A percentile compares a stretch with the other conserved stretches of the same genome.
These are phyloP conservation scores for Amblyopsis rosae DNA, from an alignment of 2,113 vertebrate genomes.

Conservation along the genomic window DNA sequence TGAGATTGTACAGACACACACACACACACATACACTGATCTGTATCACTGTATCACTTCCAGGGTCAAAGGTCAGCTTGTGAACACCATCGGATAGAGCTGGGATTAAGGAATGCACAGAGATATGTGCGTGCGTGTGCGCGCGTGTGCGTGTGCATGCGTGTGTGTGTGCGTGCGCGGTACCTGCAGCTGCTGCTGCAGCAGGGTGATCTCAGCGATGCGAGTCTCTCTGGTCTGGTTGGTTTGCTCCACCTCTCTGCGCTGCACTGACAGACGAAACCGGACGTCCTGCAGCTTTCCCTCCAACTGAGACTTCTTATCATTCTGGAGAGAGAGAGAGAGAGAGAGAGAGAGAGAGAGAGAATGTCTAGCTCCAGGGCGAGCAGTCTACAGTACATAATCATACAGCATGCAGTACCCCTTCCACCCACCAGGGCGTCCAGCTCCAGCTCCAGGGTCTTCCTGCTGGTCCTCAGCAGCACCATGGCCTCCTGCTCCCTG, in stretches of 20 bases:
- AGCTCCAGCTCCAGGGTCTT: conserved; percentile 97
- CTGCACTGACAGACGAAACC: conserved; percentile 89
- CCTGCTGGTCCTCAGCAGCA: conserved; percentile 94
- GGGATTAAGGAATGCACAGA: background rate
- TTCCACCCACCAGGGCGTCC: conserved; percentile 84
- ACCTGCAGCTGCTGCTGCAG: conserved; percentile 97
- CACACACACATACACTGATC: no score
- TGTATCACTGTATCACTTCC: no score
- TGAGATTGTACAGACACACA: conserved; percentile 44
- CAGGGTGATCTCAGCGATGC: conserved; percentile 95
- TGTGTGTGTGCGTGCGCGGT: conserved; percentile 13
- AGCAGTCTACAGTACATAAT: no score
- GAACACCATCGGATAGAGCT: no score
- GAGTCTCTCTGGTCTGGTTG: conserved; percentile 90
- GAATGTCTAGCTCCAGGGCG: no score
- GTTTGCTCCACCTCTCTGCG: conserved; percentile 95
- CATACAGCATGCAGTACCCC: no score
- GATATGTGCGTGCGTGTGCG: background rate
- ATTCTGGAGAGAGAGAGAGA: conserved; percentile 73
- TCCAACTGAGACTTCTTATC: conserved; percentile 95
- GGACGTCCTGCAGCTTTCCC: conserved; percentile 94
- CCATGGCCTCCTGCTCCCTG: conserved; percentile 95
- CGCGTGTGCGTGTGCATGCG: background rate
- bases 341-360: no score
- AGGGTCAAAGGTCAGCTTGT: no score